A percentile compares a stretch with the other conserved stretches of the same genome.
phyloP scores from a whole-genome alignment of 2,888 invertebrate species.

The Ophion ventricosus region DNA sequence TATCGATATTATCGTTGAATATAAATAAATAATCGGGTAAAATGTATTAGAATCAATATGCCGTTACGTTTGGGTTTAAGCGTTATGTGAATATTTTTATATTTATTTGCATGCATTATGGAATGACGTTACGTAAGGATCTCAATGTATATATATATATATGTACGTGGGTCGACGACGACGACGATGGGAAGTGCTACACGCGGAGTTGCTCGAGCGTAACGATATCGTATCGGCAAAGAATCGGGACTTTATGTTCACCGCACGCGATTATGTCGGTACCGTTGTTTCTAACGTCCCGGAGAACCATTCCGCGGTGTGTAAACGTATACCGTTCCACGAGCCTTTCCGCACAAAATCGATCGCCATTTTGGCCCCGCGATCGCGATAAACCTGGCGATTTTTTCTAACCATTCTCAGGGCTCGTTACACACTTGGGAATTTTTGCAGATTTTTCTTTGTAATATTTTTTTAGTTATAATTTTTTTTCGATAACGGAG shows the following conservation, averaged over 20 bases:
- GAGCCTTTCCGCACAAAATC: background rate
- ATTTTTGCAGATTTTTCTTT: constrained; percentile 17
- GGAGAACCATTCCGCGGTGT: constrained; percentile 16
- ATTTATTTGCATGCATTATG: constrained; percentile 9
- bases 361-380: background rate
- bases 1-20: too few relatives aligned
- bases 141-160: too few relatives aligned
- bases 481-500: background rate
- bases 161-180: constrained; percentile 49
- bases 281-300: constrained; percentile 52
- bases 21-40: too few relatives aligned
- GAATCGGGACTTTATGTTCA: constrained; percentile 47
- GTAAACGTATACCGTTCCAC: constrained; percentile 14
- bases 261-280: constrained; percentile 44
- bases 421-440: too few relatives aligned
- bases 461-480: background rate
- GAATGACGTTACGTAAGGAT: constrained; percentile 51
- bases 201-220: constrained; percentile 49
- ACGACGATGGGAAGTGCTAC: constrained; percentile 49
- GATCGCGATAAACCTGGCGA: background rate
- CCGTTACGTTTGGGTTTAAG: background rate
- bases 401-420: background rate
- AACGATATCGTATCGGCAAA: constrained; percentile 48
- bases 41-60: too few relatives aligned
- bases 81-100: background rate